Percentiles rank a stretch among this genome's conserved stretches.
phyloP scores from a whole-genome alignment of 2,113 vertebrate genomes.

The Galeopterus variegatus region DNA sequence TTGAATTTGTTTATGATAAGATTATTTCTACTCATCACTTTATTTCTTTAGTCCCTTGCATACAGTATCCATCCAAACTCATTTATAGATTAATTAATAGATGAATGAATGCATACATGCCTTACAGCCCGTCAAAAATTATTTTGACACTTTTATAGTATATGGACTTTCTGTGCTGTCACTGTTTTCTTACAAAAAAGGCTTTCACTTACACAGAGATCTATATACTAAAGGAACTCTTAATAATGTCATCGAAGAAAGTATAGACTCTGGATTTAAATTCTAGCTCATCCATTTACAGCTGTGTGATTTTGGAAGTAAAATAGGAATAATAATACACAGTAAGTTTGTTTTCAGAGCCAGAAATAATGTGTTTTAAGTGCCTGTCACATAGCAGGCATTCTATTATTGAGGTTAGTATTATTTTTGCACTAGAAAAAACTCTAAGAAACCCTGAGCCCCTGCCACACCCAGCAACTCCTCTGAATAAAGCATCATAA shows the following conservation, averaged over 20 bases:
- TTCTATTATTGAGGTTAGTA: neutral
- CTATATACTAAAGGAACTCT: neutral
- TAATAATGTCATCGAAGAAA: conserved; percentile 55
- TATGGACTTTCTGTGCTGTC: neutral
- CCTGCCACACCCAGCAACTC: neutral
- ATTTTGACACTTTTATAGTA: conserved; percentile 19
- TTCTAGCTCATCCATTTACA: conserved; percentile 23
- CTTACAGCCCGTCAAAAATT: neutral
- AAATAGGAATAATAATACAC: neutral
- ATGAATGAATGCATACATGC: conserved; percentile 8
- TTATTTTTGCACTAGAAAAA: conserved; percentile 41
- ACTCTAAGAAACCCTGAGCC: neutral
- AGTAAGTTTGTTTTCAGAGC: neutral
- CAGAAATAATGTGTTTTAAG: conserved; percentile 65
- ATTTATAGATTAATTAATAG: conserved; percentile 23
- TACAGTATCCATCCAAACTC: conserved; percentile 13
- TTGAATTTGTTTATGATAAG: conserved; percentile 26
- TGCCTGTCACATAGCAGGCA: neutral
- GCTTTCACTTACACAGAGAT: neutral
- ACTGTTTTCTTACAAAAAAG: conserved; percentile 13
- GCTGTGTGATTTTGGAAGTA: conserved; percentile 4
- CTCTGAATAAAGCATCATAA: neutral
- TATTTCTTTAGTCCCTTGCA: conserved; percentile 39
- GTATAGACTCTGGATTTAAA: conserved; percentile 47
- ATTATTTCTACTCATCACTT: conserved; percentile 48